Conservation (phyloP, 2,888 invertebrate genomes). For the Cenopis cana region DNA sequence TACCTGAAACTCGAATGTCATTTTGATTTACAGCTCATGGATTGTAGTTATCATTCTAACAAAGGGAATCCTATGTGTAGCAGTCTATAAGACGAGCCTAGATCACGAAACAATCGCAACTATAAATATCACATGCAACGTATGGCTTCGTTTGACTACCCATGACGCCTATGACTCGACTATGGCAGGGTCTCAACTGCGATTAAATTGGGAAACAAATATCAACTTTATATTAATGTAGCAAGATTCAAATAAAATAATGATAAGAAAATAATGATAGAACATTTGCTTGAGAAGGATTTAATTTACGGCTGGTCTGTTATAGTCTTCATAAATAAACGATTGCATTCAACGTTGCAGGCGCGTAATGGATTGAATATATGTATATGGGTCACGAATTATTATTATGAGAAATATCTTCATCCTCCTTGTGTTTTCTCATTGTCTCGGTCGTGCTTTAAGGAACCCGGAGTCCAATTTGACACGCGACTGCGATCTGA, state of each 20-base stretch:
- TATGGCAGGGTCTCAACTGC: neutral
- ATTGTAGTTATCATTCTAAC: neutral
- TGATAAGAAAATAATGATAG: neutral
- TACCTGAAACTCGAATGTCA: too few species aligned
- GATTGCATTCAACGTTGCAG: conserved; percentile 29
- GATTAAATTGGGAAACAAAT: neutral
- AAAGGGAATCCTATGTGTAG: neutral
- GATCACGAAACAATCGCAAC: conserved; percentile 26
- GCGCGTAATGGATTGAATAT: conserved; percentile 22
- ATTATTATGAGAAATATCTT: conserved; percentile 2
- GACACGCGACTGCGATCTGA: too few species aligned
- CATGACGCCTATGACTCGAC: neutral
- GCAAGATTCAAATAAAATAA: neutral
- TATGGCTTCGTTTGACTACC: conserved; percentile 36
- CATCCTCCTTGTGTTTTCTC: too few species aligned
- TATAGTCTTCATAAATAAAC: conserved; percentile 38
- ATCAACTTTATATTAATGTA: neutral
- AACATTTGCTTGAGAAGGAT: neutral
- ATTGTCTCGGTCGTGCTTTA: too few species aligned
- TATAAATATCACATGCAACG: conserved; percentile 28
- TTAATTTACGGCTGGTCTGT: conserved; percentile 22
- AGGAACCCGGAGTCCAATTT: too few species aligned
- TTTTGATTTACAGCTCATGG: too few species aligned
- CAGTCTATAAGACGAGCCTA: conserved; percentile 4
- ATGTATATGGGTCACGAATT: conserved; percentile 1